phyloP scores from a whole-genome alignment of 1,140 invertebrate species.

The Hyles vespertilio region DNA sequence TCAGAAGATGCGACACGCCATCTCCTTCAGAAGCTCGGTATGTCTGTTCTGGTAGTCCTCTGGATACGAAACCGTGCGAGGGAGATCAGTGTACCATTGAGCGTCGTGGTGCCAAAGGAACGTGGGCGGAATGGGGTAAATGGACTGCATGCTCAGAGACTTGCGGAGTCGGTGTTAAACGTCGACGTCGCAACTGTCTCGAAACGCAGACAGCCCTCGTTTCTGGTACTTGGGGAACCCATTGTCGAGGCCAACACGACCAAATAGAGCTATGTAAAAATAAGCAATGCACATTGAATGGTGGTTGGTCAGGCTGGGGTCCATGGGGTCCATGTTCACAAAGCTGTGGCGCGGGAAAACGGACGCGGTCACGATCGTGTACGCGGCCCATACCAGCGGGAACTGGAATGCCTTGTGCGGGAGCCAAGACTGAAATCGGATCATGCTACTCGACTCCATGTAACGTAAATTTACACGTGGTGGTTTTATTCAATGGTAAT shows the following conservation, averaged over 20 bases:
- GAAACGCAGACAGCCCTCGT: conserved; percentile 33
- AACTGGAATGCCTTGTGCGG: conserved; percentile 39
- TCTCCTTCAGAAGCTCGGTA: conserved; percentile 43
- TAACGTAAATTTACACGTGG: conserved; percentile 41
- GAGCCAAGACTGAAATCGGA: conserved; percentile 48
- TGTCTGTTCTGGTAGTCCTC: conserved; percentile 49
- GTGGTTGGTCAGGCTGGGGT: conserved; percentile 64
- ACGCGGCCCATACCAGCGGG: conserved; percentile 54
- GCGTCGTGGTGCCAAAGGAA: conserved; percentile 27
- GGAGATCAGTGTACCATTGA: conserved; percentile 60
- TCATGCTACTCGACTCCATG: conserved; percentile 56
- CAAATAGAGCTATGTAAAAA: conserved; percentile 51
- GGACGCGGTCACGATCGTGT: conserved; percentile 51
- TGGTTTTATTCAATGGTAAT: conserved; percentile 56
- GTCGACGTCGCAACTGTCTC: conserved; percentile 45
- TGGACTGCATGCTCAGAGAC: conserved; percentile 59
- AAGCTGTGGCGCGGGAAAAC: conserved; percentile 52
- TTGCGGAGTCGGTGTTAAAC: conserved; percentile 48
- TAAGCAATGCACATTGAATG: conserved; percentile 41
- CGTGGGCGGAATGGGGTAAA: conserved; percentile 50
- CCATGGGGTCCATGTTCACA: conserved; percentile 60
- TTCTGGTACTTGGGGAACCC: conserved; percentile 49
- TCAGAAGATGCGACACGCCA: conserved; percentile 53
- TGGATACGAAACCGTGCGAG: conserved; percentile 46
- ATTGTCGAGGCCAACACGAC: conserved; percentile 57